Conservation (phyloP, 2,113 vertebrate genomes). For the Heterochromis multidens region DNA sequence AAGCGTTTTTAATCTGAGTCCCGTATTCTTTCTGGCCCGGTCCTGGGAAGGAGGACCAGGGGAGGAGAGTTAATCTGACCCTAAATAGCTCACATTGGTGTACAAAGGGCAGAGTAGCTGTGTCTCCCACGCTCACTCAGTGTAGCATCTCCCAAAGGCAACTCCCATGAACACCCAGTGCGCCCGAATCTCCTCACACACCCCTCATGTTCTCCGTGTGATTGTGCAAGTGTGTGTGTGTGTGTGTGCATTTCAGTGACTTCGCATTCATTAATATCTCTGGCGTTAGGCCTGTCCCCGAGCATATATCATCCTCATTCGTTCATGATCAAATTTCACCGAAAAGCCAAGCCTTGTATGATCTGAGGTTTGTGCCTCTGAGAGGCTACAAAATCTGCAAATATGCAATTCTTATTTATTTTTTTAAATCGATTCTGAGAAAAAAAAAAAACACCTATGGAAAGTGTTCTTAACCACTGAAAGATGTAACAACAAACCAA, state of each 20-base stretch:
- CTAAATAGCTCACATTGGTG: conserved; percentile 74
- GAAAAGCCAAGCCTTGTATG: conserved; percentile 82
- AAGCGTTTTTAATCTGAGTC: background rate
- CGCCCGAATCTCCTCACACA: conserved; percentile 27
- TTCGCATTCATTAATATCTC: conserved; percentile 40
- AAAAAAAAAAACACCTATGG: conserved; percentile 69
- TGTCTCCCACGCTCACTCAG: conserved; percentile 64
- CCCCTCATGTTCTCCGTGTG: conserved; percentile 26
- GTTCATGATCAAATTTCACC: conserved; percentile 75
- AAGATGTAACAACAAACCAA: conserved; percentile 71
- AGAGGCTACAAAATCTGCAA: conserved; percentile 90
- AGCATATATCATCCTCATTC: conserved; percentile 58
- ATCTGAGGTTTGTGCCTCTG: conserved; percentile 85
- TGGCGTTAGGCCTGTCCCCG: conserved; percentile 7
- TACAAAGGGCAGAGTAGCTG: conserved; percentile 65
- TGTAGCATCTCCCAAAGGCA: conserved; percentile 69
- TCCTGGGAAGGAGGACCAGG: conserved; percentile 36
- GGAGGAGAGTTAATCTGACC: conserved; percentile 62
- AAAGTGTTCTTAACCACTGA: conserved; percentile 93
- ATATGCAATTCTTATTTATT: conserved; percentile 92
- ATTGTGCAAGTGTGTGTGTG: conserved; percentile 36
- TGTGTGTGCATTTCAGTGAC: conserved; percentile 31
- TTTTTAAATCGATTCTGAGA: conserved; percentile 77
- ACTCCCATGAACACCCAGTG: conserved; percentile 46
- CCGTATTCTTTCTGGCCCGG: background rate